Evolutionary conservation across 2,888 invertebrate genomes (phyloP).

Genomic region (Schrankia costaestrigalis): DNA sequence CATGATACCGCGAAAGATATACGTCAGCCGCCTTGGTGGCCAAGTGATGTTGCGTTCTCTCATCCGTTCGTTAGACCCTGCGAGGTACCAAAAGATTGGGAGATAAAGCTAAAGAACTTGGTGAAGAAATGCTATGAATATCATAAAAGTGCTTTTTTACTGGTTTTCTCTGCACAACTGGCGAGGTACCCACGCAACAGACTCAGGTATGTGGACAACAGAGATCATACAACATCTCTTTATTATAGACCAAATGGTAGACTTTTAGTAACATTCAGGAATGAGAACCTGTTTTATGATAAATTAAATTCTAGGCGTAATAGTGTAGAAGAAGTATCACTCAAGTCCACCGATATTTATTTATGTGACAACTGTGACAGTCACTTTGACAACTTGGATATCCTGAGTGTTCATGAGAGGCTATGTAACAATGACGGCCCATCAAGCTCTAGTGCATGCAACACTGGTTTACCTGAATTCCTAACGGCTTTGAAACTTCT

Average conservation of each 20-base stretch:
- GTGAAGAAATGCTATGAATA: constrained; percentile 86
- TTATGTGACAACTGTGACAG: constrained; percentile 88
- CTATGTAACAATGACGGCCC: constrained; percentile 64
- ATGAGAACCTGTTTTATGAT: constrained; percentile 84
- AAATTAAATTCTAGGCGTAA: constrained; percentile 22
- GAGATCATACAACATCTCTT: constrained; percentile 86
- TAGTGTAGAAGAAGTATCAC: constrained; percentile 61
- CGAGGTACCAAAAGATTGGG: constrained; percentile 76
- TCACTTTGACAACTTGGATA: constrained; percentile 80
- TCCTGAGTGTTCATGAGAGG: constrained; percentile 66
- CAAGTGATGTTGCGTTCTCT: constrained; percentile 82
- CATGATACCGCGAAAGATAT: constrained; percentile 81
- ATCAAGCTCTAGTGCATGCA: constrained; percentile 34
- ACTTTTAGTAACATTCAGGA: constrained; percentile 86
- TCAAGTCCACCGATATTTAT: constrained; percentile 85
- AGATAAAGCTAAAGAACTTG: constrained; percentile 81
- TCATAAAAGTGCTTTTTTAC: constrained; percentile 85
- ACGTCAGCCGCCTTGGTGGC: constrained; percentile 86
- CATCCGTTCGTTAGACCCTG: constrained; percentile 82
- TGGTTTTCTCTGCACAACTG: constrained; percentile 86
- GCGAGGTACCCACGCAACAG: constrained; percentile 83
- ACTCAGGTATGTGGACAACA: constrained; percentile 85
- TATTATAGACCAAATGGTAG: constrained; percentile 84
- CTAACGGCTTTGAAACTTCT: constrained; percentile 62
- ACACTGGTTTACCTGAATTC: constrained; percentile 60